Conservation (phyloP, 2,797 vertebrate species). For the Limosa lapponica region DNA sequence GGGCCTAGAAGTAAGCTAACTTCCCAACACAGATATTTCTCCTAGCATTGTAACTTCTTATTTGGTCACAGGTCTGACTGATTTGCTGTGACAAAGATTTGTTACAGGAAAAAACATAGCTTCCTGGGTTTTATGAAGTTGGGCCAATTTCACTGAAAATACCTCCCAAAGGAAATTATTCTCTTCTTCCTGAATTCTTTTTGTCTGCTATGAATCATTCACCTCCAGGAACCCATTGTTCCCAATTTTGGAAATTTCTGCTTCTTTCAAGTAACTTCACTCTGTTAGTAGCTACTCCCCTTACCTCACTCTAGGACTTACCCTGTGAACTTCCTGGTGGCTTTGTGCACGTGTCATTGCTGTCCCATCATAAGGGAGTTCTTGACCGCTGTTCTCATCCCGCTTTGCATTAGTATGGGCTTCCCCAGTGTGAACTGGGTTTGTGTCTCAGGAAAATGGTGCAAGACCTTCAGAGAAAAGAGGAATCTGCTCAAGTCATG, state of each 20-base stretch:
- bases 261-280: background rate
- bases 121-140: slow-evolving; percentile 25
- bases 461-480: background rate
- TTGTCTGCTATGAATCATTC: background rate
- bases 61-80: background rate
- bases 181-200: background rate
- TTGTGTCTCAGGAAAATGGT: background rate
- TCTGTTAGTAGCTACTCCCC: background rate
- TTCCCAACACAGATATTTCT: background rate
- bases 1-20: background rate
- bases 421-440: background rate
- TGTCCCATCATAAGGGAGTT: background rate
- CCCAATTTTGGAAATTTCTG: background rate
- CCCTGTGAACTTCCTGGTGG: background rate
- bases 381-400: background rate
- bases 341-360: background rate
- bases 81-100: background rate
- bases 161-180: background rate
- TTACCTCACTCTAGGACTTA: background rate
- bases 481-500: background rate
- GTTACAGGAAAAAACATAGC: background rate
- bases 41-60: background rate
- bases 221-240: background rate
- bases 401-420: background rate
- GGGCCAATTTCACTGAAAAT: slow-evolving; percentile 5